Evolutionary conservation across 2,797 vertebrate species (phyloP), one percentile per base, ranked within the genome.

Genomic region (Capromys pilorides): DNA sequence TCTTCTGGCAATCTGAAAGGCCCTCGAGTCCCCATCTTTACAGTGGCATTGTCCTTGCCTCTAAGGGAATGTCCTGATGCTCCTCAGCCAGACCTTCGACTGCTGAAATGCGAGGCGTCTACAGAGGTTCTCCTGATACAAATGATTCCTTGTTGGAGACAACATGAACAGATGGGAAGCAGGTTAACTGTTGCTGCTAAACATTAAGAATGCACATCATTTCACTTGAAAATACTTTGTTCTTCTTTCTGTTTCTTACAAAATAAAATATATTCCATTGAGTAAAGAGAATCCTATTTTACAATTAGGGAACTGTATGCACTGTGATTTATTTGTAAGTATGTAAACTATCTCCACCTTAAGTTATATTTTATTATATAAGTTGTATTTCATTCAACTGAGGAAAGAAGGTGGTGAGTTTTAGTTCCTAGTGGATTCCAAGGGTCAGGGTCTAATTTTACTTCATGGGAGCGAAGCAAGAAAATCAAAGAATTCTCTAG

Each of bases 221-320:
- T 96, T 92, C 28, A 88, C 21, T 90, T 73, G 13, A 86, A 88
- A 92, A 79, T 77, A 13, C 51, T 69, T 88, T 49, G 49, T 57
- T 92, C 88, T 28, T 79, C 86, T 16, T 73, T 78, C 61, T 69
- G 12, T 39, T 86, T 92, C 71, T 75, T 54, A 82, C 33, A 92
- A 92, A 80, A 94, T 62, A 90, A 86, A 90, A 10, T 59, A 22
- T 1, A 83, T 39, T 39, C 26, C 36, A 21, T 36, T 88, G 67
- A 85, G 49, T 39, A 82, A 71, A 41, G 24, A 88, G 31, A 67
- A 51, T 66, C 5, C 26, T 85, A 0, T 78, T 87, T 95, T 59
- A 88, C 81, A 85, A 54, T 31, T 86, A 92, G 33, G 73, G 39
- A 79, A 88, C 54, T 18, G 21, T 88, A 54, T 84, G 61, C 91